phyloP scores from a whole-genome alignment of 2,888 invertebrate species.

The Schrankia costaestrigalis region DNA sequence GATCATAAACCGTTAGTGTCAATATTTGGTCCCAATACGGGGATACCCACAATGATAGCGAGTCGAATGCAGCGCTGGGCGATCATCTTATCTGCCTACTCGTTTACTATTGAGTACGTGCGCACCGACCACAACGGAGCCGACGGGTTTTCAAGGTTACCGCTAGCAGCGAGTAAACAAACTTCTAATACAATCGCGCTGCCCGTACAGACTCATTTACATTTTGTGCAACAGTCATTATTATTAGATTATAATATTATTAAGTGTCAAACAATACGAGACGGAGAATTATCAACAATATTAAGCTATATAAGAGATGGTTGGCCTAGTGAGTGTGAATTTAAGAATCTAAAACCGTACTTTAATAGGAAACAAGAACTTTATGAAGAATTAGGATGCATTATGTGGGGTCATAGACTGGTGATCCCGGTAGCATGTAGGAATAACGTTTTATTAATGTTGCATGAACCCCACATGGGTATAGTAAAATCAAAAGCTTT shows the following conservation, averaged over 20 bases:
- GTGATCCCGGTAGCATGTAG: background rate
- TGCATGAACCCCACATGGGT: background rate
- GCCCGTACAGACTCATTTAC: background rate
- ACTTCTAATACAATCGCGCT: no score
- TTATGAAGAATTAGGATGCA: conserved; percentile 1
- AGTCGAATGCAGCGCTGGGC: conserved; percentile 21
- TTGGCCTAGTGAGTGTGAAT: background rate
- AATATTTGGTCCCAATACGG: conserved; percentile 18
- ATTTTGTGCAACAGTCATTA: background rate
- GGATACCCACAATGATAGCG: conserved; percentile 20
- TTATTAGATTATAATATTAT: background rate
- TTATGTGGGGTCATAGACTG: conserved; percentile 3
- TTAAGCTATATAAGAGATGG: background rate
- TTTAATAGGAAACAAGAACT: background rate
- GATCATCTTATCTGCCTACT: conserved; percentile 16
- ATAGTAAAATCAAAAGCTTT: background rate
- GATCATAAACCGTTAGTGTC: conserved; percentile 29
- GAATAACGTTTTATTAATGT: background rate
- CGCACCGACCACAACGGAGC: conserved; percentile 12
- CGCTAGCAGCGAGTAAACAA: background rate
- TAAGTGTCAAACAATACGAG: background rate
- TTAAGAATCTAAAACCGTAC: background rate
- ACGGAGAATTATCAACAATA: background rate
- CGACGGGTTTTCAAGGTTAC: conserved; percentile 16
- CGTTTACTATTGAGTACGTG: conserved; percentile 18